A percentile compares a stretch with the other conserved stretches of the same genome.
phyloP scores from a whole-genome alignment of 2,113 vertebrate species.

The Thunnus thynnus region DNA sequence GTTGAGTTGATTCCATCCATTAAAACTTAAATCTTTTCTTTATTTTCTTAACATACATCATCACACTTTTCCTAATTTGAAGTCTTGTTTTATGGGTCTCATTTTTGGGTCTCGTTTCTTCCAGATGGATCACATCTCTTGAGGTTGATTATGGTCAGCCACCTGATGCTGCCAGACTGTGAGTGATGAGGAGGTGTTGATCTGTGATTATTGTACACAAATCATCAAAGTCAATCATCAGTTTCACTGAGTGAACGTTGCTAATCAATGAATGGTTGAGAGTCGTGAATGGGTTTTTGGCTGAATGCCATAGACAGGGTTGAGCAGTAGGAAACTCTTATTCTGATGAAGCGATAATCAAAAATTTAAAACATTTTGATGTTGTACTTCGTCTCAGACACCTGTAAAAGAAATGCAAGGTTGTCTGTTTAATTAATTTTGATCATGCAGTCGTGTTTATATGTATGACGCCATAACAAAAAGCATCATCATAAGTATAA shows the following conservation, averaged over 20 bases:
- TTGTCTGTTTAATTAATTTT: not conserved
- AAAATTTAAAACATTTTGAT: not conserved
- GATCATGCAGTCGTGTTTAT: not conserved
- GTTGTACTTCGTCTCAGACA: not conserved
- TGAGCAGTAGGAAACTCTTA: too few species aligned
- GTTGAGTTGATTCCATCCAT: not conserved
- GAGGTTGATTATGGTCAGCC: not conserved
- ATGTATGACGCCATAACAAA: not conserved
- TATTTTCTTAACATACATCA: not conserved
- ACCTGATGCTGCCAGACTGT: not conserved
- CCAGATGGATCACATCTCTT: not conserved
- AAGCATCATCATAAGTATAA: not conserved
- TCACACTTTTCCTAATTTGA: not conserved
- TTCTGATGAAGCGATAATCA: too few species aligned
- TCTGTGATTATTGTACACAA: not conserved
- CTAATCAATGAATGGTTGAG: not conserved
- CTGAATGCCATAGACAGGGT: too few species aligned
- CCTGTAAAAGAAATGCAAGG: not conserved
- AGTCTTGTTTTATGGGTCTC: not conserved
- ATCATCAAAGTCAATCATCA: not conserved
- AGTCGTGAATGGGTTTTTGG: not conserved
- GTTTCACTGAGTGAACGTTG: conserved; percentile 10
- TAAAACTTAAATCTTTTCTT: not conserved
- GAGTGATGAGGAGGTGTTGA: conserved; percentile 4
- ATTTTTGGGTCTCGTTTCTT: not conserved